phyloP scores from a whole-genome alignment of 2,888 invertebrate species.

The Syritta pipiens region DNA sequence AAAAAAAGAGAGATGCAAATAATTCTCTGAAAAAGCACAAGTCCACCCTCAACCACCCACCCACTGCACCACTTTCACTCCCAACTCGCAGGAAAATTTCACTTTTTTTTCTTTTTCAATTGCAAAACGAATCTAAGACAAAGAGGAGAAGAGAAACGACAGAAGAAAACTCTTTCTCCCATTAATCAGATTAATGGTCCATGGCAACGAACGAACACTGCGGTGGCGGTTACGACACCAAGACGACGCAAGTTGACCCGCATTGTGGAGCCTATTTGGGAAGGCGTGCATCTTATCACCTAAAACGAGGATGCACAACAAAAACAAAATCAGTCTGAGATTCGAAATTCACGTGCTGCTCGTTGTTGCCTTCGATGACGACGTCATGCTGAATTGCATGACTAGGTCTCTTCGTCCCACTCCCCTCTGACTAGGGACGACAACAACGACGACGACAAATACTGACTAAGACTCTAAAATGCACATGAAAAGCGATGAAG shows the following conservation, averaged over 20 bases:
- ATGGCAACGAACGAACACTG: slow-evolving; percentile 28
- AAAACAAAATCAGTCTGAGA: not conserved
- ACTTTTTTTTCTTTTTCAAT: slow-evolving; percentile 45
- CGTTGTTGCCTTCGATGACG: slow-evolving; percentile 48
- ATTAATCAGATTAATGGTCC: slow-evolving; percentile 28
- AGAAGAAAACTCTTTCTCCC: slow-evolving; percentile 11
- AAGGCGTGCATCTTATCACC: no score
- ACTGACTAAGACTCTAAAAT: slow-evolving; percentile 55
- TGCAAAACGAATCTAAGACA: slow-evolving; percentile 1
- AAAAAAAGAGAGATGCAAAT: slow-evolving; percentile 10
- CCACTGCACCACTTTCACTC: slow-evolving; percentile 43
- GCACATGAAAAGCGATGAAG: slow-evolving; percentile 26
- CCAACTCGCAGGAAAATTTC: slow-evolving; percentile 27
- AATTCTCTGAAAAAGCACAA: not conserved
- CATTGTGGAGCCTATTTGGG: not conserved
- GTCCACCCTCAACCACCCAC: not conserved
- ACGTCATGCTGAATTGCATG: slow-evolving; percentile 51
- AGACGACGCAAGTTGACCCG: not conserved
- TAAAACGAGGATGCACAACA: not conserved
- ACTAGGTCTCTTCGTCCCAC: slow-evolving; percentile 31
- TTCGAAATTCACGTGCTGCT: slow-evolving; percentile 49
- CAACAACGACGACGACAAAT: slow-evolving; percentile 15
- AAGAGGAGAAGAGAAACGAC: not conserved
- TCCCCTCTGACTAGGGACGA: not conserved
- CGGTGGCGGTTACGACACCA: not conserved